Evolutionary conservation across 2,888 invertebrate species (phyloP).

Genomic region (Allolobophora icterica): DNA sequence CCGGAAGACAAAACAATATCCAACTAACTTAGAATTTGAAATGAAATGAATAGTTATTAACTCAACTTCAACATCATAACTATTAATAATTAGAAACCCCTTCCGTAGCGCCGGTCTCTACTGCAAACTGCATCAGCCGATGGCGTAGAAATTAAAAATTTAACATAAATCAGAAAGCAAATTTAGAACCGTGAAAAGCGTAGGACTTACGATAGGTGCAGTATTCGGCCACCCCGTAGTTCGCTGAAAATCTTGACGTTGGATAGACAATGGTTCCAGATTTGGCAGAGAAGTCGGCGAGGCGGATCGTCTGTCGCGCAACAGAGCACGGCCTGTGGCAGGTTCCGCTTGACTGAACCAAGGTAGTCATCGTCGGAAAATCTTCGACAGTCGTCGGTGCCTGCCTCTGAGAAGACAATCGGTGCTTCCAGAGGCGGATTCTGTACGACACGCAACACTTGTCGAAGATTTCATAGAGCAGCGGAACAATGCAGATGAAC

Average conservation of each 20-base stretch:
- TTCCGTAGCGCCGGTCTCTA: no score
- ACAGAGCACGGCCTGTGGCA: neutral
- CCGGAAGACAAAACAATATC: no score
- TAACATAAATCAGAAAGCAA: no score
- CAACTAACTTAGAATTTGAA: no score
- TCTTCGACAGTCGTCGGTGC: neutral
- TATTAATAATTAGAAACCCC: no score
- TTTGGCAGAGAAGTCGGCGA: neutral
- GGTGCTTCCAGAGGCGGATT: neutral
- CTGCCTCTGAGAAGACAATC: neutral
- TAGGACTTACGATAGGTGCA: neutral
- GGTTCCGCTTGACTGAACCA: neutral
- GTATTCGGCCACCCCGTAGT: neutral
- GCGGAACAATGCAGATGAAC: conserved; percentile 43
- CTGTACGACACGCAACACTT: conserved; percentile 21
- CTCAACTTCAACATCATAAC: no score
- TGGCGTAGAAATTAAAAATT: no score
- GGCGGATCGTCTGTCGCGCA: neutral
- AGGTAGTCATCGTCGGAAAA: neutral
- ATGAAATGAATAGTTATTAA: no score
- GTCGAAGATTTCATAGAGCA: conserved; percentile 43
- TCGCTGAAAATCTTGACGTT: neutral
- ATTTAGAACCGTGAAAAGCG: neutral
- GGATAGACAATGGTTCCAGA: conserved; percentile 13
- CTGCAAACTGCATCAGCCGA: no score